phyloP scores from a whole-genome alignment of 2,888 invertebrate genomes.

The Linnaemya tessellans region DNA sequence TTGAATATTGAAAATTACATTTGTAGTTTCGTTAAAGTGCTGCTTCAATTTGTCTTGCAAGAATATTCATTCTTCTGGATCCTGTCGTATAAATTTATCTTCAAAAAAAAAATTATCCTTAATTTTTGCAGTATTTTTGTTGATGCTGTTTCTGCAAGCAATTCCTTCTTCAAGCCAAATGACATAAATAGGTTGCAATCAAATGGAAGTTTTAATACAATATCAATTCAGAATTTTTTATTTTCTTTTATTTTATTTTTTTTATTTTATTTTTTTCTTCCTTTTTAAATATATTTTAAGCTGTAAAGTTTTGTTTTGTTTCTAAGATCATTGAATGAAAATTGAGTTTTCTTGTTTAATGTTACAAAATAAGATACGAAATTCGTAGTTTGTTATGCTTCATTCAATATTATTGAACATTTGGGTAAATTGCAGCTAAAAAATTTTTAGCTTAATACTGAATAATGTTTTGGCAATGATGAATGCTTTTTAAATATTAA shows the following conservation, averaged over 20 bases:
- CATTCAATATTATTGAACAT: slow-evolving; percentile 59
- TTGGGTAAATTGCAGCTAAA: slow-evolving; percentile 44
- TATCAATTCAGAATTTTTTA: slow-evolving; percentile 39
- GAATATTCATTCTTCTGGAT: slow-evolving; percentile 36
- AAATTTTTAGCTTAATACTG: background rate
- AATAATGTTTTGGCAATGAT: slow-evolving; percentile 1
- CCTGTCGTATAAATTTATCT: slow-evolving; percentile 1
- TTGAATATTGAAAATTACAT: slow-evolving; percentile 70
- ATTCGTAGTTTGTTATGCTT: slow-evolving; percentile 62
- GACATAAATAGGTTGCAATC: slow-evolving; percentile 71
- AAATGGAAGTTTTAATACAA: slow-evolving; percentile 69
- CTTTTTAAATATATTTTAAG: background rate
- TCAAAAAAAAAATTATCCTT: slow-evolving; percentile 8
- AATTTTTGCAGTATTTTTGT: background rate
- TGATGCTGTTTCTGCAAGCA: slow-evolving; percentile 21
- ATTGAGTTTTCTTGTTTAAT: slow-evolving; percentile 41
- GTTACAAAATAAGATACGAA: slow-evolving; percentile 4
- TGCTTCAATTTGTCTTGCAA: slow-evolving; percentile 25
- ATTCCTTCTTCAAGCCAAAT: slow-evolving; percentile 63
- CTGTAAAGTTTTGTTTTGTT: slow-evolving; percentile 27
- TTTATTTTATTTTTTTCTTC: background rate
- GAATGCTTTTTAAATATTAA: slow-evolving; percentile 8
- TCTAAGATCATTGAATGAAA: slow-evolving; percentile 52
- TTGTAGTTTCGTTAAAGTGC: slow-evolving; percentile 48
- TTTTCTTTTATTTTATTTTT: too few relatives aligned